Conservation (phyloP, 2,888 invertebrate genomes). For the Mythimna lalbum region DNA sequence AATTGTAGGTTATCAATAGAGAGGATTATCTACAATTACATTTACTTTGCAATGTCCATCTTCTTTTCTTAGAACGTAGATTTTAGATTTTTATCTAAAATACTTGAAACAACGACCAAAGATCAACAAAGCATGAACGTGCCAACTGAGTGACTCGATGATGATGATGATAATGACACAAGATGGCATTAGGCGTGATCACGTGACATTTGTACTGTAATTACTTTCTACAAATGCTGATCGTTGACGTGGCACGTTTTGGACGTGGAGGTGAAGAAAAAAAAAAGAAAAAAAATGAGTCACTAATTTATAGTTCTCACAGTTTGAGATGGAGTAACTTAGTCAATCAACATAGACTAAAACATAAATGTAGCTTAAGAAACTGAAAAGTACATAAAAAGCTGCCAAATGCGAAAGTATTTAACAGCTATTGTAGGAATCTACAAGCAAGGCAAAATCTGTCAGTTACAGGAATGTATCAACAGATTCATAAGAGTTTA, state of each 20-base stretch:
- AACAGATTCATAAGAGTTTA: too few species aligned
- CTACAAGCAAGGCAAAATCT: not conserved
- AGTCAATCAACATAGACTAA: not conserved
- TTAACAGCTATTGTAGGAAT: too few species aligned
- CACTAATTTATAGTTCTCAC: not conserved
- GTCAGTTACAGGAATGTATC: not conserved
- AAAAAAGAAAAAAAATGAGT: not conserved
- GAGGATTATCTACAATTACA: too few species aligned
- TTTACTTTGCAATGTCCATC: not conserved
- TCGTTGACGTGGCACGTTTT: constrained; percentile 40
- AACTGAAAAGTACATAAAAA: not conserved
- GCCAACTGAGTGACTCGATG: constrained; percentile 53
- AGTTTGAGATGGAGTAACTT: not conserved
- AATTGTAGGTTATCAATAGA: not conserved
- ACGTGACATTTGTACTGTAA: constrained; percentile 44
- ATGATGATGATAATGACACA: constrained; percentile 58
- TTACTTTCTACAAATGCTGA: constrained; percentile 48
- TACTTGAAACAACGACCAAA: constrained; percentile 30
- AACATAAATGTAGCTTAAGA: not conserved
- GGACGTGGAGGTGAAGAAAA: not conserved
- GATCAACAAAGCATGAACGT: constrained; percentile 62
- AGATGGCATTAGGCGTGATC: constrained; percentile 35
- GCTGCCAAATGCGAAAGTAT: too few species aligned
- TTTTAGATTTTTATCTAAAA: constrained; percentile 50
- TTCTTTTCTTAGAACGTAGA: not conserved